Evolutionary conservation across 2,888 invertebrate species (phyloP).

Genomic region (Odontothrips loti): DNA sequence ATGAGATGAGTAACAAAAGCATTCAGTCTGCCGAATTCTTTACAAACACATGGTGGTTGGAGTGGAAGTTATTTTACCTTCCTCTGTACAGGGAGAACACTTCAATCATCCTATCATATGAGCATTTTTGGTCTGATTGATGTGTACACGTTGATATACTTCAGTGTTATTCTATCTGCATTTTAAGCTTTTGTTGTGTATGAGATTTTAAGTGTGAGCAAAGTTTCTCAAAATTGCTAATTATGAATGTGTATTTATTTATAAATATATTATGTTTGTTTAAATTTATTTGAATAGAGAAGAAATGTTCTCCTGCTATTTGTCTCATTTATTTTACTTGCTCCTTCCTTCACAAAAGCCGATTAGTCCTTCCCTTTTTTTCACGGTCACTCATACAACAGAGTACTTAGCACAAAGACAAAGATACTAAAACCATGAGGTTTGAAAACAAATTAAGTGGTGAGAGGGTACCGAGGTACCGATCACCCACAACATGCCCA

Average conservation of each 20-base stretch:
- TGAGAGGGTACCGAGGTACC: no score
- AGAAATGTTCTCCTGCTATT: slow-evolving; percentile 23
- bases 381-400: no score
- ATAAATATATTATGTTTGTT: slow-evolving; percentile 26
- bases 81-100: not conserved
- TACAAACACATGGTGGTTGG: not conserved
- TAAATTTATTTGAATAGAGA: slow-evolving; percentile 27
- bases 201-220: slow-evolving; percentile 4
- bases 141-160: slow-evolving; percentile 10
- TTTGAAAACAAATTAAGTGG: no score
- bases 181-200: slow-evolving; percentile 23
- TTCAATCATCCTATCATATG: slow-evolving; percentile 12
- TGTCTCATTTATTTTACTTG: not conserved
- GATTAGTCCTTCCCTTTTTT: not conserved
- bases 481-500: not conserved
- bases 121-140: slow-evolving; percentile 14
- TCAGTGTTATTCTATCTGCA: slow-evolving; percentile 9
- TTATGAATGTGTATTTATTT: slow-evolving; percentile 23
- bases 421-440: not conserved
- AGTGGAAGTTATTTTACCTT: not conserved
- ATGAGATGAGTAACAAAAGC: not conserved
- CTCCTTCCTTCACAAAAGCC: not conserved
- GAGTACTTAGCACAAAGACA: not conserved
- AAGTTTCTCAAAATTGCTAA: slow-evolving; percentile 20
- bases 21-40: not conserved